A percentile compares a stretch with the other conserved stretches of the same genome.
phyloP scores from a whole-genome alignment of 2,888 invertebrate genomes.

The Eupithecia inturbata region DNA sequence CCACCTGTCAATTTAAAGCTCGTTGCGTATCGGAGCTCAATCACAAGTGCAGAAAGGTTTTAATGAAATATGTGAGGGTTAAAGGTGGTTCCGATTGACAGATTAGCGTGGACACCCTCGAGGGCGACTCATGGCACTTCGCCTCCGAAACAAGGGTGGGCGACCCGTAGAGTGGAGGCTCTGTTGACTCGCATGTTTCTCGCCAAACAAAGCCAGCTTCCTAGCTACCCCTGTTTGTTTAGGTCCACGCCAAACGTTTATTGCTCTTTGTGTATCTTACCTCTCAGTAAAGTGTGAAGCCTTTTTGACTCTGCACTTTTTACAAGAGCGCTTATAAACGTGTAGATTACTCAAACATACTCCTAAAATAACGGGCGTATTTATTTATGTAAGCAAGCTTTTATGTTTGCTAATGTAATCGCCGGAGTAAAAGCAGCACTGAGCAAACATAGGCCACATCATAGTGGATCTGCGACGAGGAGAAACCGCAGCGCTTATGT shows the following conservation, averaged over 20 bases:
- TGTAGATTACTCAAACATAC: slow-evolving; percentile 63
- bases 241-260: slow-evolving; percentile 81
- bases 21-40: slow-evolving; percentile 44
- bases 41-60: slow-evolving; percentile 1
- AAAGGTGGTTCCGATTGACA: slow-evolving; percentile 59
- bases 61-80: slow-evolving; percentile 29
- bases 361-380: slow-evolving; percentile 47
- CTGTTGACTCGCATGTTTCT: slow-evolving; percentile 81
- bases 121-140: slow-evolving; percentile 49
- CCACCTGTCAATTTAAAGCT: slow-evolving; percentile 66
- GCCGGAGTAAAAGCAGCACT: slow-evolving; percentile 52
- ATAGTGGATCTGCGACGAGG: slow-evolving; percentile 53
- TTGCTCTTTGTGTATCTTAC: slow-evolving; percentile 82
- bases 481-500: slow-evolving; percentile 62
- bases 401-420: slow-evolving; percentile 51
- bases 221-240: slow-evolving; percentile 84
- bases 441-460: slow-evolving; percentile 53
- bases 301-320: slow-evolving; percentile 83
- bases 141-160: slow-evolving; percentile 49
- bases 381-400: slow-evolving; percentile 49
- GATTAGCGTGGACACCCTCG: slow-evolving; percentile 59
- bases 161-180: slow-evolving; percentile 55
- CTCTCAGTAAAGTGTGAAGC: slow-evolving; percentile 80
- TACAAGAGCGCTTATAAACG: slow-evolving; percentile 77
- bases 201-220: slow-evolving; percentile 82